Conservation (phyloP, 2,888 invertebrate genomes). For the Papilio protenor region DNA sequence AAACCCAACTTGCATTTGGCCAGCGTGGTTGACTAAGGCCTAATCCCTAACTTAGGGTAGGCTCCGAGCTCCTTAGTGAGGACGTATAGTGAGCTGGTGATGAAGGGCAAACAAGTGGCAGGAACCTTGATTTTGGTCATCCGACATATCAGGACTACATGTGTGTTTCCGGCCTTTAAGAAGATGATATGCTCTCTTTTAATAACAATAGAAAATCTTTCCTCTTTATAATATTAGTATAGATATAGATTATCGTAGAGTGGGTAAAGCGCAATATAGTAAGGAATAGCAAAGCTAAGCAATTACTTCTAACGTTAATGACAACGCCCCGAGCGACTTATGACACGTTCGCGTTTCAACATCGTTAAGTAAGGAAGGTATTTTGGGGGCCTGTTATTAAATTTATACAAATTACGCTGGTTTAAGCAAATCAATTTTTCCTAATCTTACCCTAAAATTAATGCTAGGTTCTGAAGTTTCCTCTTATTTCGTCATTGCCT, state of each 20-base stretch:
- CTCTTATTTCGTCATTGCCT: too few relatives aligned
- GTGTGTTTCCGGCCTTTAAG: too few relatives aligned
- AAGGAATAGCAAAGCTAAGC: slow-evolving; percentile 14
- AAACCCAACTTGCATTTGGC: too few relatives aligned
- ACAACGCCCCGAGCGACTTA: slow-evolving; percentile 30
- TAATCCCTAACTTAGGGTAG: too few relatives aligned
- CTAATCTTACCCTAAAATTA: neutral
- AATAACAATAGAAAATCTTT: neutral
- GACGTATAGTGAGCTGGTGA: too few relatives aligned
- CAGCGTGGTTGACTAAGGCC: too few relatives aligned
- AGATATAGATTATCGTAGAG: neutral
- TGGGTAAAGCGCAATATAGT: neutral
- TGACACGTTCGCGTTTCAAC: slow-evolving; percentile 17
- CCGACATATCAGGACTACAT: too few relatives aligned
- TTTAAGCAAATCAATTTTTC: neutral
- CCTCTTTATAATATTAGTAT: neutral
- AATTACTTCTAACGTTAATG: slow-evolving; percentile 39
- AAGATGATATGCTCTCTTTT: too few relatives aligned
- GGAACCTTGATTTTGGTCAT: too few relatives aligned
- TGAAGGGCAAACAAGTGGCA: too few relatives aligned
- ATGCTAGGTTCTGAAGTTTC: too few relatives aligned
- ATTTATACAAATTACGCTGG: neutral
- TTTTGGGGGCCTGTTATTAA: neutral
- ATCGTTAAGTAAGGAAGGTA: slow-evolving; percentile 18
- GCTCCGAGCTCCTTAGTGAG: too few relatives aligned